Conservation (phyloP, 2,113 vertebrate species). For the Chlamydotis undulata region DNA sequence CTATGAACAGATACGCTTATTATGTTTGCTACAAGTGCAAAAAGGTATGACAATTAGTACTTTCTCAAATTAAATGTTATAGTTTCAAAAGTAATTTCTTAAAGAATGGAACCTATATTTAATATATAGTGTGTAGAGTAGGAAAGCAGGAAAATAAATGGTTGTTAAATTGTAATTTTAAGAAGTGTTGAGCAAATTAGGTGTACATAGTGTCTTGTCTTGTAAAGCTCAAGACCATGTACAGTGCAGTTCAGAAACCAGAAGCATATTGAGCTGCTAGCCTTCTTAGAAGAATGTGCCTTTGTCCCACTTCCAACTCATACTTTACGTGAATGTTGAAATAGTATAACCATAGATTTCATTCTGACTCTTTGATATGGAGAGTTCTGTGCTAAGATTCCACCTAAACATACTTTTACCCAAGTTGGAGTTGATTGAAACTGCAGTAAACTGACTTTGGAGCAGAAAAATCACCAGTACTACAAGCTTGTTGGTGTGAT, state of each 20-base stretch:
- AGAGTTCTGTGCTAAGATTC: not conserved
- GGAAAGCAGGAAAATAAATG: not conserved
- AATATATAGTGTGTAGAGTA: not conserved
- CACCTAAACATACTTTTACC: not conserved
- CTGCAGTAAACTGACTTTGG: not conserved
- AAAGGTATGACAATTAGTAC: conserved; percentile 80
- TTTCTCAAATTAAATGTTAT: not conserved
- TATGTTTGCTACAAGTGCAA: conserved; percentile 99
- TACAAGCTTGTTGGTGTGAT: not conserved
- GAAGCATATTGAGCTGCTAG: not conserved
- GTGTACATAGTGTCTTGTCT: not conserved
- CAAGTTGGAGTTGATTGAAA: not conserved
- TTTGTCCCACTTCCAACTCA: not conserved
- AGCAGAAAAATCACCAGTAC: not conserved
- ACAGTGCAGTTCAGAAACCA: not conserved
- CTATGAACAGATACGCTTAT: conserved; percentile 99
- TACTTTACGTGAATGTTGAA: not conserved
- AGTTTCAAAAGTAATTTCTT: not conserved
- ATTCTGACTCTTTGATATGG: not conserved
- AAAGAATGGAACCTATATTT: not conserved
- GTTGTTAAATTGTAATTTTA: not conserved
- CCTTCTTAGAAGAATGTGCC: not conserved
- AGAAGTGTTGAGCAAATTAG: not conserved
- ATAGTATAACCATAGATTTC: not conserved
- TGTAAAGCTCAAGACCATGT: not conserved